Base-by-base conservation (phyloP, 2,797 vertebrate genomes). In the Glyptemys insculpta region DNA sequence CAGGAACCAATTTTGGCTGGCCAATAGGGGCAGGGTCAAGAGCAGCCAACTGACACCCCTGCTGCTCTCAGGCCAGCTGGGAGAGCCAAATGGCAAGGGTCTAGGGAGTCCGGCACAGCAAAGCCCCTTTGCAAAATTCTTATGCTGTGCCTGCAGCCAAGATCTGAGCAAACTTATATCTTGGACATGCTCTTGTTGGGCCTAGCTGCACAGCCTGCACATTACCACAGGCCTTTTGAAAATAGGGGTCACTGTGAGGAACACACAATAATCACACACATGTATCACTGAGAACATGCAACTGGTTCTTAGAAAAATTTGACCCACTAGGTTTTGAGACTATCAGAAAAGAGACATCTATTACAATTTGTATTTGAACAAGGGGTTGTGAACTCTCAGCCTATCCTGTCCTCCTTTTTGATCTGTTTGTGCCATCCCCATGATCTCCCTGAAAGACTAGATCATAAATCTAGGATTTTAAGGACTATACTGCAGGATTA, bases 1-100 rank as follows among this genome's bases (percentile, higher is more conserved):
- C 94, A 91, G 79, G 79, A 94, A 92, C 27, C 12, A 74, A 72
- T 91, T 91, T 89, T 86, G 68, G 85, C 34, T 94, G 90, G 94
- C 65, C 88, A 95, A 23, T 21, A 72, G 68, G 10, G 19, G 21
- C 19, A 6, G 37, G 68, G 37, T 21, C 68, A 68, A 37, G n/a
- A 68, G 18, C n/a, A 68, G 90, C 76, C 92, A 95, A 88, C 89
- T 54, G 0, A 4, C 47, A 31, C 76, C 27, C 85, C 90, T 88
- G 53, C 29, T 95, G 59, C 68, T 92, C 76, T 91, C 92, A 85
- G 90, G 21, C 37, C 27, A 91, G 56, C 23, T 78, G 31, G 21
- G 91, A 95, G 93, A 44, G 29, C 14, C 56, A 89, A 72, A 3
- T 15, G 68, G 83, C 92, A 85, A 37, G 76, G 3, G 53, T 50